Base-by-base conservation (phyloP, 2,113 vertebrate species). In the Rallus limicola region DNA sequence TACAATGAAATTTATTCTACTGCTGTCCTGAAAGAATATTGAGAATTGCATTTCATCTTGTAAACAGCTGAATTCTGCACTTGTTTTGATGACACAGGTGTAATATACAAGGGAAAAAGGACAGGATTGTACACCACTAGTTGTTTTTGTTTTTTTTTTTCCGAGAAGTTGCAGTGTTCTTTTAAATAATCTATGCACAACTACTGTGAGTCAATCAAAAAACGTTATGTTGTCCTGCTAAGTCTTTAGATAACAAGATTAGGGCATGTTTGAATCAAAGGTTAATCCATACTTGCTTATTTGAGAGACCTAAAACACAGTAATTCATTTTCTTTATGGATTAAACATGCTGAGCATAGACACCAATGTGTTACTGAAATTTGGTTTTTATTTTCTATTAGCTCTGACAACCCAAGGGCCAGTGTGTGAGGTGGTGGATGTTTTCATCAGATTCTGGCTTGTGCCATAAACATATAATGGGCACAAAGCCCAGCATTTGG, bases 251-350 rank as follows among this genome's bases (percentile, higher is more conserved):
- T 82, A 87, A 95, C 81, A 97, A 90, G 72, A 97, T 93, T 95
- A 52, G 12, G 92, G 72, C 74, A 80, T 95, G 85, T 94, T 93
- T 94, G 96, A 97, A 96, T 96, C 92, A 97, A 96, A 97, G 95
- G 78, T 95, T 95, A 97, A 98, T 98, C 95, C 82, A 95, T 97
- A 96, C 62, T 96, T 95, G 52, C 86, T 96, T 98, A 97, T 97
- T 97, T 96, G 94, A 95, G 90, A 94, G 88, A 89, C 69, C 77
- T 97, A 96, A 97, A 96, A 70, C 58, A 82, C 16, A 58, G 75
- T 60, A 90, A 97, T 95, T 97, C 7, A 94, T 98, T 97, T 97
- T 96, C 92, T 97, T 95, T 97, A 96, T 56, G 68, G 82, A 96
- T 98, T 60, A 44, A 83, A 72, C 86, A 69, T 82, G 70, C 89